A percentile compares a stretch with the other conserved stretches of the same genome.
phyloP scores from a whole-genome alignment of 2,888 invertebrate genomes.

The Cryptocephalus moraei region DNA sequence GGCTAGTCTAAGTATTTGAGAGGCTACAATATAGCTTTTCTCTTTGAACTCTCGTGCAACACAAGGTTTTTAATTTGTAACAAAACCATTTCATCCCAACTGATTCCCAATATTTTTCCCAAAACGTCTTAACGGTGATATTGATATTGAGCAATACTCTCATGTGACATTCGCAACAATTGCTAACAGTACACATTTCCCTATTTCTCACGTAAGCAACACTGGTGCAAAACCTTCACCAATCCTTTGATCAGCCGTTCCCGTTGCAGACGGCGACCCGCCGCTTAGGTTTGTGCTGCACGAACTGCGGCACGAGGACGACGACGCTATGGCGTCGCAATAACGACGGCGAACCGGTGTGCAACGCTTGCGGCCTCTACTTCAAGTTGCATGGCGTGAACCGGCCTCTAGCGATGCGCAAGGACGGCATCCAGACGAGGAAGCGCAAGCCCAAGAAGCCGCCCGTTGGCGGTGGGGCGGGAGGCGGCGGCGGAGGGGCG shows the following conservation, averaged over 20 bases:
- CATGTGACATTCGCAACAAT: too few species aligned
- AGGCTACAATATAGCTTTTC: too few species aligned
- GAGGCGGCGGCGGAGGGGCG: conserved; percentile 27
- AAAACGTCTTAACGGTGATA: too few species aligned
- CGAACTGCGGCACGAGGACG: conserved; percentile 94
- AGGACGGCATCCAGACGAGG: conserved; percentile 92
- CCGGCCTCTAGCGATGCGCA: conserved; percentile 88
- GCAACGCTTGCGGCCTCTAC: conserved; percentile 96
- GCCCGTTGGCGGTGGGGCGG: conserved; percentile 22
- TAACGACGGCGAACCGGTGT: conserved; percentile 96
- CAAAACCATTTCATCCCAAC: too few species aligned
- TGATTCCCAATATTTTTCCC: too few species aligned
- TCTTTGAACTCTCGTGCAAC: too few species aligned
- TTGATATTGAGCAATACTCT: too few species aligned
- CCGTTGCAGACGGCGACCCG: conserved; percentile 69
- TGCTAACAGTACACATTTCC: too few species aligned
- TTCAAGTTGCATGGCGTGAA: conserved; percentile 92
- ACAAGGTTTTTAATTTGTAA: too few species aligned
- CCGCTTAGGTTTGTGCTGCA: conserved; percentile 84
- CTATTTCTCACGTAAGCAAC: too few species aligned
- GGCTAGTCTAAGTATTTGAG: too few species aligned
- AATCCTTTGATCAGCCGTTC: neutral
- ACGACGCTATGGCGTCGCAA: conserved; percentile 98
- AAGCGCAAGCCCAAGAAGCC: conserved; percentile 88
- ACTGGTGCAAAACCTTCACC: neutral